Evolutionary conservation across 2,888 invertebrate genomes (phyloP).

Genomic region (Protula sp.): DNA sequence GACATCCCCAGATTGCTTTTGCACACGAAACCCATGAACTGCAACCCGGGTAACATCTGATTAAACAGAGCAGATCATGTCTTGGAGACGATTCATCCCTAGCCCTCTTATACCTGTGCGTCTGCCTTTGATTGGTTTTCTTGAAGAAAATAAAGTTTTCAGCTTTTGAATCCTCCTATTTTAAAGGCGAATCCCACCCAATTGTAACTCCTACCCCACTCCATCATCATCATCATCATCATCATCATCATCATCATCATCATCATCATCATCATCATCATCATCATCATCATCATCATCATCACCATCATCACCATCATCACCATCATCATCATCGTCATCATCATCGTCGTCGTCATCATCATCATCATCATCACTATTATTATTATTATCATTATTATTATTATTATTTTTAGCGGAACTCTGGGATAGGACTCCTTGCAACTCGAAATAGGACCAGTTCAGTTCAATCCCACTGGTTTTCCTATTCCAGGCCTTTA

Average conservation of each 20-base stretch:
- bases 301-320: constrained; percentile 3
- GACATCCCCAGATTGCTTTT: too few species aligned
- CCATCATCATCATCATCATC: background rate
- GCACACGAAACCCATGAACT: too few species aligned
- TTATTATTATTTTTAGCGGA: background rate
- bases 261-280: background rate
- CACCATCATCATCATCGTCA: constrained; percentile 4
- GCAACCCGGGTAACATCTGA: too few species aligned
- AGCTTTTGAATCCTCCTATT: background rate
- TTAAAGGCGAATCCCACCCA: background rate
- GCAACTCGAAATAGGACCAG: too few species aligned
- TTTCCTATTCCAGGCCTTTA: background rate
- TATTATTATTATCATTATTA: background rate
- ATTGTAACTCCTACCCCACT: background rate
- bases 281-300: constrained; percentile 6
- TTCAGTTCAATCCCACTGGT: constrained; percentile 2
- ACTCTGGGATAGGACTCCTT: too few species aligned
- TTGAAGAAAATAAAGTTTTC: too few species aligned
- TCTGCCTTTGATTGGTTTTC: too few species aligned
- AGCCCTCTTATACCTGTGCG: too few species aligned
- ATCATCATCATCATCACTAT: constrained; percentile 4
- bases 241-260: background rate
- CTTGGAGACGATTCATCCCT: too few species aligned
- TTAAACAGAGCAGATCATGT: too few species aligned
- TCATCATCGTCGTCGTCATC: constrained; percentile 3